Conservation (phyloP, 1,140 invertebrate genomes). For the Brachystomella parvula region DNA sequence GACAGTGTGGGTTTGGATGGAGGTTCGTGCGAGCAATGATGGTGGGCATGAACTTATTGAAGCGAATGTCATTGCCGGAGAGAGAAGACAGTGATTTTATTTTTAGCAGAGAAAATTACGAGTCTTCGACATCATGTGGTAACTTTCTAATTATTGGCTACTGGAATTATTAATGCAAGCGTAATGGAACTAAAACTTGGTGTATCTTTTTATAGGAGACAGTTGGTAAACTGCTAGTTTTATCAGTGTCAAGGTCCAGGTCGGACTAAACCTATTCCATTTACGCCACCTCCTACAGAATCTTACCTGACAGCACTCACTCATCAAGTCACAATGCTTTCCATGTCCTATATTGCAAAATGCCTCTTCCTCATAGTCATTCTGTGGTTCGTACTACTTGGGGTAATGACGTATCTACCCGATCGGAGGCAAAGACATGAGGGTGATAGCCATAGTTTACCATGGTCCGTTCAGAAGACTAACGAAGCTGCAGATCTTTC, state of each 20-base stretch:
- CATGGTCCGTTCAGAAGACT: not conserved
- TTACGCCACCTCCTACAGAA: not conserved
- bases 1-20: too few relatives aligned
- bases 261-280: not conserved
- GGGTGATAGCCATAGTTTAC: not conserved
- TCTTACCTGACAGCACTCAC: not conserved
- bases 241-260: not conserved
- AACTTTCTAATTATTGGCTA: too few relatives aligned
- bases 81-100: too few relatives aligned
- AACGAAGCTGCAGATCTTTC: conserved; percentile 26
- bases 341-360: conserved; percentile 27
- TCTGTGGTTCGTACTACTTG: conserved; percentile 31
- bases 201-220: not conserved
- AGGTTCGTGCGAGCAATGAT: too few relatives aligned
- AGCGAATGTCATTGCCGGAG: too few relatives aligned
- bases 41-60: too few relatives aligned
- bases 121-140: too few relatives aligned
- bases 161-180: too few relatives aligned
- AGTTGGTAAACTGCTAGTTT: not conserved
- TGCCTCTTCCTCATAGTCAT: conserved; percentile 20
- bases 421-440: not conserved
- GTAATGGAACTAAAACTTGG: too few relatives aligned
- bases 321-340: not conserved
- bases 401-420: conserved; percentile 26
- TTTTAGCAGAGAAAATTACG: too few relatives aligned